These are phyloP conservation scores for Sesamia nonagrioides DNA, from an alignment of 1,140 invertebrate species.

Conservation along the genomic window DNA sequence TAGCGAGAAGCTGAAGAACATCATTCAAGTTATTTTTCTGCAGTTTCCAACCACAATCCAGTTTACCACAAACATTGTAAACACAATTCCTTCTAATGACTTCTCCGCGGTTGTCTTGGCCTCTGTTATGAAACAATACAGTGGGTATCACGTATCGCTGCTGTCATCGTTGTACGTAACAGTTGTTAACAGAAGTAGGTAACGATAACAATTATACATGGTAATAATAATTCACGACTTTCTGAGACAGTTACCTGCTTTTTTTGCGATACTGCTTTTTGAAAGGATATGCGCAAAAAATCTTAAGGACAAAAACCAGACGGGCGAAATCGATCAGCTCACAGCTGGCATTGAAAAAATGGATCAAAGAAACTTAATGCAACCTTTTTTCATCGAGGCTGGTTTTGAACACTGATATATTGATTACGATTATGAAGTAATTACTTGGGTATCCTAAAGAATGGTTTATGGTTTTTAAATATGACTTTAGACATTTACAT, in stretches of 20 bases:
- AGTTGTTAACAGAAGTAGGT: conserved; percentile 5
- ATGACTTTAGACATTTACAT: too few species aligned
- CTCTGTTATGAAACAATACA: conserved; percentile 31
- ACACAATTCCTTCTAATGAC: conserved; percentile 2
- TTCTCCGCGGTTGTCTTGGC: neutral
- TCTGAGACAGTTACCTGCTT: conserved; percentile 4
- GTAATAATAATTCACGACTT: neutral
- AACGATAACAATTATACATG: neutral
- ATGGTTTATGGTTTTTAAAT: too few species aligned
- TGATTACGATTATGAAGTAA: neutral
- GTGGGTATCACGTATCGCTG: conserved; percentile 3
- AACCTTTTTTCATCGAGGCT: neutral
- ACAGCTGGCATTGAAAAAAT: conserved; percentile 26
- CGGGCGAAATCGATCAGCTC: conserved; percentile 3
- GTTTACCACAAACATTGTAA: neutral
- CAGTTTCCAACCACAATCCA: conserved; percentile 8
- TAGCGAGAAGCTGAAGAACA: neutral
- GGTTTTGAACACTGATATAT: conserved; percentile 2
- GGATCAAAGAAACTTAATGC: conserved; percentile 9
- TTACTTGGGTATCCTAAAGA: neutral
- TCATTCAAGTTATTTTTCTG: neutral
- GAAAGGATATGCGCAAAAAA: conserved; percentile 22
- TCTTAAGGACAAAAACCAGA: conserved; percentile 15
- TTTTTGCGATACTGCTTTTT: conserved; percentile 6
- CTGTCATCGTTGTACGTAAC: conserved; percentile 38